Evolutionary conservation across 2,888 invertebrate genomes (phyloP).

Genomic region (Nomada ferruginata): DNA sequence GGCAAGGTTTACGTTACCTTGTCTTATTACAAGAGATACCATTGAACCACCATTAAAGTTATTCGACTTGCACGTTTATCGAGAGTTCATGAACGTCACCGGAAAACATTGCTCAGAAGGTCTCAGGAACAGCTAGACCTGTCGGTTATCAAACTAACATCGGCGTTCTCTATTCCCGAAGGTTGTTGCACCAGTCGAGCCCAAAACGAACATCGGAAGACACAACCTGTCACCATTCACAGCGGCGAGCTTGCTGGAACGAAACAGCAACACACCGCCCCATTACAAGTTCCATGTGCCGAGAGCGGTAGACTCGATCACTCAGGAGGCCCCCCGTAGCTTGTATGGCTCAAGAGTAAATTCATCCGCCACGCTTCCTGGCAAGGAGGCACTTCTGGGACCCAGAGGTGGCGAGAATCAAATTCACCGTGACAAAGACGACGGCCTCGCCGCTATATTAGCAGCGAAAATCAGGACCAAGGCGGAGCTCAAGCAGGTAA

Average conservation of each 20-base stretch:
- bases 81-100: conserved; percentile 9
- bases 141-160: conserved; percentile 28
- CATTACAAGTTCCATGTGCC: conserved; percentile 88
- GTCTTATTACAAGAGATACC: too few relatives aligned
- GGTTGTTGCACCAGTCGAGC: conserved; percentile 81
- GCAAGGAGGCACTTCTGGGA: conserved; percentile 78
- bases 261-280: conserved; percentile 84
- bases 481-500: conserved; percentile 90
- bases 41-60: background rate
- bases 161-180: conserved; percentile 60
- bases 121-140: background rate
- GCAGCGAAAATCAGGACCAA: conserved; percentile 93
- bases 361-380: conserved; percentile 79
- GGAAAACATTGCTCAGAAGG: background rate
- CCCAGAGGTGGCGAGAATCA: conserved; percentile 80
- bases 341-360: conserved; percentile 79
- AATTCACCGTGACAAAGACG: conserved; percentile 82
- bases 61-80: background rate
- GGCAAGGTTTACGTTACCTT: too few relatives aligned
- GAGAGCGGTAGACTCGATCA: conserved; percentile 89
- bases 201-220: conserved; percentile 85
- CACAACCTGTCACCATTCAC: conserved; percentile 86
- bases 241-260: conserved; percentile 85
- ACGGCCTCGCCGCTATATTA: conserved; percentile 87
- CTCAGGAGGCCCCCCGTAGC: conserved; percentile 81